A percentile compares a stretch with the other conserved stretches of the same genome.
These are phyloP conservation scores for Macrobrachium rosenbergii DNA, from an alignment of 1,140 invertebrate species.

Conservation along the genomic window DNA sequence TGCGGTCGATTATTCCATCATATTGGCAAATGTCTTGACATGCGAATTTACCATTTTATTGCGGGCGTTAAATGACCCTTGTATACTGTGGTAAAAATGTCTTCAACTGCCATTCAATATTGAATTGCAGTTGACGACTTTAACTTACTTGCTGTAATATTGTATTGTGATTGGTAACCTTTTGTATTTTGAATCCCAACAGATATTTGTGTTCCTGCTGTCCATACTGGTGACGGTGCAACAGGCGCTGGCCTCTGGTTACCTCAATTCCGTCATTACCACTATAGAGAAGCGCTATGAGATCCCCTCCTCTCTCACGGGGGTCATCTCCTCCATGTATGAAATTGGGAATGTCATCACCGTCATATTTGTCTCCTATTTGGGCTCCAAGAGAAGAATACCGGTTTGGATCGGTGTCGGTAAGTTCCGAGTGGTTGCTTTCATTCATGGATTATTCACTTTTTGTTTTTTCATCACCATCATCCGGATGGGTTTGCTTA, in stretches of 20 bases:
- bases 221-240: conserved; percentile 92
- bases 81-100: too few relatives aligned
- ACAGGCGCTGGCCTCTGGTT: conserved; percentile 89
- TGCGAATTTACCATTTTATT: too few relatives aligned
- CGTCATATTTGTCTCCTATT: conserved; percentile 95
- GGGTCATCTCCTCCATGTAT: conserved; percentile 92
- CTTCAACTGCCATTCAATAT: not conserved
- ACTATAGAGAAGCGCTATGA: conserved; percentile 97
- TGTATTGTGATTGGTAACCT: conserved; percentile 66
- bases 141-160: conserved; percentile 51
- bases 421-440: conserved; percentile 69
- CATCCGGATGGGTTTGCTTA: too few relatives aligned
- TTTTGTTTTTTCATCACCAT: too few relatives aligned
- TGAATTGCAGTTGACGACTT: conserved; percentile 4
- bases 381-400: conserved; percentile 91
- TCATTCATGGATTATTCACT: too few relatives aligned
- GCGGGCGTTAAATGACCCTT: too few relatives aligned
- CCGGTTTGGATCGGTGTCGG: conserved; percentile 94
- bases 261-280: conserved; percentile 95
- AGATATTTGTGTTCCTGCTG: conserved; percentile 92
- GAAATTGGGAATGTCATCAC: conserved; percentile 96
- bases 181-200: conserved; percentile 71
- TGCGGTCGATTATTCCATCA: too few relatives aligned
- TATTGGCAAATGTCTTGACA: too few relatives aligned
- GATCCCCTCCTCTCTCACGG: conserved; percentile 92